Evolutionary conservation across 2,797 vertebrate genomes (phyloP).

Genomic region (Synanceia verrucosa): DNA sequence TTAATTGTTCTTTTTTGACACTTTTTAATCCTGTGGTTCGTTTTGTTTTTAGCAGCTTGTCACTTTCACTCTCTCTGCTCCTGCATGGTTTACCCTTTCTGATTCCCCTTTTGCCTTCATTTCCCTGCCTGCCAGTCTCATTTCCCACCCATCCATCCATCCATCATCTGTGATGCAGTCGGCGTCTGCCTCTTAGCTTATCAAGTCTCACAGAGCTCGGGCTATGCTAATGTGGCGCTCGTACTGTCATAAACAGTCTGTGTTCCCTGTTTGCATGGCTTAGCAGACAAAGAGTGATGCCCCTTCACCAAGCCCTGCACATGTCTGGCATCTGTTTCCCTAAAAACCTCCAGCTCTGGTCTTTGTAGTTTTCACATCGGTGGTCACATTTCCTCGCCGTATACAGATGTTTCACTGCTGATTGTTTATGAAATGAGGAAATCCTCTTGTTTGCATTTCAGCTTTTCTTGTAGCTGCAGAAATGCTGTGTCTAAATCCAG

Average conservation of each 20-base stretch:
- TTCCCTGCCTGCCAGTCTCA: conserved; percentile 16
- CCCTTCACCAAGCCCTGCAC: conserved; percentile 36
- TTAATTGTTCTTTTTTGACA: neutral
- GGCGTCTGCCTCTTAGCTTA: conserved; percentile 52
- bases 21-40: neutral
- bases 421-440: conserved; percentile 30
- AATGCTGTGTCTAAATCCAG: neutral
- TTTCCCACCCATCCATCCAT: conserved; percentile 19
- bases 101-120: conserved; percentile 10
- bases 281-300: conserved; percentile 63
- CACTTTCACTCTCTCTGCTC: neutral
- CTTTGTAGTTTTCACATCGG: conserved; percentile 22
- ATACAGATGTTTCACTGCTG: conserved; percentile 45
- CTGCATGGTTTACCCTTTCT: neutral
- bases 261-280: conserved; percentile 59
- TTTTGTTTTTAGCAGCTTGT: neutral
- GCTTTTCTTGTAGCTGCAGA: neutral
- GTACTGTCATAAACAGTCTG: conserved; percentile 68
- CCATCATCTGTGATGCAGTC: conserved; percentile 41
- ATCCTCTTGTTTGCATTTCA: neutral
- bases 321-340: conserved; percentile 60
- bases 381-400: conserved; percentile 21
- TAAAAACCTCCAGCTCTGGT: conserved; percentile 45
- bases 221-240: conserved; percentile 61
- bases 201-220: conserved; percentile 55